phyloP scores from a whole-genome alignment of 2,888 invertebrate genomes.

The Calliphora vomitoria region DNA sequence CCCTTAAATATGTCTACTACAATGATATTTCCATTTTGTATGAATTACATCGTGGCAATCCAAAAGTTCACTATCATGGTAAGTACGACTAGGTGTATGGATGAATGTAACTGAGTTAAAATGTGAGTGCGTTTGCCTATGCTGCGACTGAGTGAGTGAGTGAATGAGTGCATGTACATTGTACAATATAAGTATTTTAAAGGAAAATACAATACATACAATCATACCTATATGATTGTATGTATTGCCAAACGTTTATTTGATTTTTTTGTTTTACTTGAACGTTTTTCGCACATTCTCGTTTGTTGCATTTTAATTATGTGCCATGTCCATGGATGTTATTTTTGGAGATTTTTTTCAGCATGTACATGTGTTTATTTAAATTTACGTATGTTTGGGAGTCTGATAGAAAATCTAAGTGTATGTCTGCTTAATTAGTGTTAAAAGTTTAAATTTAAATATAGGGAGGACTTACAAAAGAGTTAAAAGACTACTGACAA shows the following conservation, averaged over 20 bases:
- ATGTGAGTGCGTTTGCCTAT: not conserved
- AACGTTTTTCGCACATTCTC: constrained; percentile 39
- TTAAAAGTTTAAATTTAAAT: not conserved
- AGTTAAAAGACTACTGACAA: too few species aligned
- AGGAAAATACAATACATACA: not conserved
- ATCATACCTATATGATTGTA: not conserved
- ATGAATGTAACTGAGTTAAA: not conserved
- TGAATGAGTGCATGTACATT: not conserved
- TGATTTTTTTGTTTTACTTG: constrained; percentile 27
- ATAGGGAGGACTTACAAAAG: too few species aligned
- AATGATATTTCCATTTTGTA: constrained; percentile 96
- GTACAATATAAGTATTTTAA: constrained; percentile 1
- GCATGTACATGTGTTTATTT: not conserved
- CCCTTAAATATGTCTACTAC: constrained; percentile 95
- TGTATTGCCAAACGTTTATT: constrained; percentile 1
- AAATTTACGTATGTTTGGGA: not conserved
- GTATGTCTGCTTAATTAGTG: constrained; percentile 12
- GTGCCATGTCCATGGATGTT: constrained; percentile 56
- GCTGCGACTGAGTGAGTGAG: too few species aligned
- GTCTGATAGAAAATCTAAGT: not conserved
- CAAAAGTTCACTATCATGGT: constrained; percentile 92
- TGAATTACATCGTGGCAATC: constrained; percentile 93
- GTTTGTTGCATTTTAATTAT: constrained; percentile 68
- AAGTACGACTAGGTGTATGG: constrained; percentile 71
- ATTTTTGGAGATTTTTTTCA: not conserved